Base-by-base conservation (phyloP, 2,113 vertebrate species). In the Crotalus horridus region DNA sequence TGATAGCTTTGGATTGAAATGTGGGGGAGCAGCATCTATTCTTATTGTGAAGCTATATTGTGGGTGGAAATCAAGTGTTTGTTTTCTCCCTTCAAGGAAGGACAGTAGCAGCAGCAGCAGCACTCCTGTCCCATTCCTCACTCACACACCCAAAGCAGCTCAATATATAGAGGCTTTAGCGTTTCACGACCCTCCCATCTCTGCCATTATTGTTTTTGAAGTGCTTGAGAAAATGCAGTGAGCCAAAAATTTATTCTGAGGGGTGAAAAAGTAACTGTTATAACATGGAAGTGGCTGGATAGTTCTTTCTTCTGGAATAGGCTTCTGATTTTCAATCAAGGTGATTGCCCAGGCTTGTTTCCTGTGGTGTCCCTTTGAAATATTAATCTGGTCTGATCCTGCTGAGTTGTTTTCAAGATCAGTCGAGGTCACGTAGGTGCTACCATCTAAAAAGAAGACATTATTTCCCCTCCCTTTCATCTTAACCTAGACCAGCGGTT, bases 101-200 rank as follows among this genome's bases (percentile, higher is more conserved):
- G 10, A 81, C 11, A 43, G 17, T 51, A 55, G 48, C 48, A 51
- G 11, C 51, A 55, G 17, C 86, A 46, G 15, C 69, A 20, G 69
- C 69, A 74, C 69, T 39, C 3, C 69, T 81, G 69, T 9, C 17
- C 33, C 33, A n/a, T 26, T 0, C 86, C 1, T 5, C 5, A 0
- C 10, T 1, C 24, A 24, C 58, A 58, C 24, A 59, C 58, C 9
- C 33, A 26, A 21, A 33, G 10, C 39, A 46, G 55, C 81, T 87
- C 8, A 74, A 74, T 33, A 74, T 74, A 5, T 17, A 74, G 17
- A 20, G 69, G 33, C n/a, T 91, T 56, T 0, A 0, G 89, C 29
- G 0, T 91, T 0, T 29, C 0, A 0, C 12, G 17, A 29, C 0
- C 0, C 64, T 93, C 8, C 48, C 69, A 88, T 91, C 89, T 89